phyloP scores from a whole-genome alignment of 2,888 invertebrate species.

The Conistra vaccinii region DNA sequence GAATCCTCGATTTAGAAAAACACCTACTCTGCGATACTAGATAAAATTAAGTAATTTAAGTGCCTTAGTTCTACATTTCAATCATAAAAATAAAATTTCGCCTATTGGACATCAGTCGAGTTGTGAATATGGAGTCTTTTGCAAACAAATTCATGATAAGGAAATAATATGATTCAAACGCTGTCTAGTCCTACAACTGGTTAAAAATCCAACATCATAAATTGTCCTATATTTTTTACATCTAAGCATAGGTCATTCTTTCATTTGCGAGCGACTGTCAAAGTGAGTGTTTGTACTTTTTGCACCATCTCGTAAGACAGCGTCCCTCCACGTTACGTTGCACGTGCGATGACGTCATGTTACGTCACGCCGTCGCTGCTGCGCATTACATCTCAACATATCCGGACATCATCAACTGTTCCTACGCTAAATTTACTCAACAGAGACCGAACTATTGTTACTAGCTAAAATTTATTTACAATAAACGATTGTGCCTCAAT shows the following conservation, averaged over 20 bases:
- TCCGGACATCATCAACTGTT: slow-evolving; percentile 68
- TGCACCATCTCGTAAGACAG: slow-evolving; percentile 60
- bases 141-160: slow-evolving; percentile 63
- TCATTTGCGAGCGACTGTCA: slow-evolving; percentile 75
- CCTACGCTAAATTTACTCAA: slow-evolving; percentile 80
- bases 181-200: slow-evolving; percentile 72
- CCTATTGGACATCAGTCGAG: slow-evolving; percentile 74
- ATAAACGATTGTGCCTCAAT: slow-evolving; percentile 88
- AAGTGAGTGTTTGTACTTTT: slow-evolving; percentile 80
- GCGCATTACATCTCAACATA: slow-evolving; percentile 58
- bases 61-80: slow-evolving; percentile 68
- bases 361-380: slow-evolving; percentile 23
- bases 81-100: slow-evolving; percentile 64
- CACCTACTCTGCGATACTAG: slow-evolving; percentile 60
- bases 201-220: slow-evolving; percentile 79
- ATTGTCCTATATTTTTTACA: slow-evolving; percentile 80
- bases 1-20: slow-evolving; percentile 60
- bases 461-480: slow-evolving; percentile 89
- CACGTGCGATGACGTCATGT: slow-evolving; percentile 52
- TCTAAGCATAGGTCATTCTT: slow-evolving; percentile 78
- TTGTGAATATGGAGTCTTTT: slow-evolving; percentile 68
- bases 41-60: slow-evolving; percentile 76
- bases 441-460: slow-evolving; percentile 80
- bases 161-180: slow-evolving; percentile 64
- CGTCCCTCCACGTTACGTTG: slow-evolving; percentile 43